These are phyloP conservation scores for Oenanthe melanoleuca DNA, from an alignment of 2,113 vertebrate genomes.

Conservation along the genomic window DNA sequence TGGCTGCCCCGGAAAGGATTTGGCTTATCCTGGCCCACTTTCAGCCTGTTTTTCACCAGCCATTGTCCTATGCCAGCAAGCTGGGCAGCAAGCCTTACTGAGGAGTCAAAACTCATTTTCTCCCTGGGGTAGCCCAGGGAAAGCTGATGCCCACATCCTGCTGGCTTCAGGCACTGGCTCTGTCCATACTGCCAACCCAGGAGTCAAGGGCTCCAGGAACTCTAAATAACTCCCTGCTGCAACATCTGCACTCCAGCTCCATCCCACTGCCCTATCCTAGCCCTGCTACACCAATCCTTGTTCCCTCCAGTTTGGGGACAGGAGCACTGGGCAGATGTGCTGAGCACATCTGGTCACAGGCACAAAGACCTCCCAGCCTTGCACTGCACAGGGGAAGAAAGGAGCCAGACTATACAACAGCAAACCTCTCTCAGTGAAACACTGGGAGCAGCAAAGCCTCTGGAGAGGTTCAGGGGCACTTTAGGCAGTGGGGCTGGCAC, in stretches of 20 bases:
- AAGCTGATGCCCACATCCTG: neutral
- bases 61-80: neutral
- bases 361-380: neutral
- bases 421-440: neutral
- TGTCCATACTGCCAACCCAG: neutral
- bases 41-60: neutral
- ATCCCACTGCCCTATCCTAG: neutral
- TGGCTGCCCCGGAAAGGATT: neutral
- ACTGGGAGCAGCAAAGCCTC: neutral
- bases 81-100: neutral
- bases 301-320: fast-evolving
- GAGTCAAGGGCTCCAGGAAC: neutral
- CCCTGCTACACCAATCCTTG: neutral
- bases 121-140: neutral
- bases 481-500: fast-evolving
- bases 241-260: neutral
- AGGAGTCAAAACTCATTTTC: neutral
- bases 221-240: neutral
- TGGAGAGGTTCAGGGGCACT: fast-evolving
- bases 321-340: fast-evolving
- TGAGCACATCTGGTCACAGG: neutral
- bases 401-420: neutral
- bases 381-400: neutral
- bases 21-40: neutral
- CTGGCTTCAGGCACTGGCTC: neutral